A percentile compares a stretch with the other conserved stretches of the same genome.
Conservation (phyloP, 2,888 invertebrate genomes). For the Leptogaster cylindrica region DNA sequence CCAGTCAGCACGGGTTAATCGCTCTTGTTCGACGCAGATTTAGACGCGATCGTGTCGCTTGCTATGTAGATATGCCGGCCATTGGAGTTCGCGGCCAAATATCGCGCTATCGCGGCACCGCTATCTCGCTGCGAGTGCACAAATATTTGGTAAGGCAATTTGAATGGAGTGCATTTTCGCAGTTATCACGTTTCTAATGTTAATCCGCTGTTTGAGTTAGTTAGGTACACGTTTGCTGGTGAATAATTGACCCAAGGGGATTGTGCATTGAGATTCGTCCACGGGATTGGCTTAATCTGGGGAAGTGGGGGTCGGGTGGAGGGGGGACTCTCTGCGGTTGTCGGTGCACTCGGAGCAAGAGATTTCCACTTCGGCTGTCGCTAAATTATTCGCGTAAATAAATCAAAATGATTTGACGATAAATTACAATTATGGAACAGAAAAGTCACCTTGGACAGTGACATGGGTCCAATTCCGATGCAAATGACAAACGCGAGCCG, state of each 20-base stretch:
- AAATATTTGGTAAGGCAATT: constrained; percentile 26
- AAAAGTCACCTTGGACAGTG: constrained; percentile 27
- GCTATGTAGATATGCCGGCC: not conserved
- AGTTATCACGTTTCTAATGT: constrained; percentile 36
- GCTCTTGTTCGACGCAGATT: not conserved
- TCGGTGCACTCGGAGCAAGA: not conserved
- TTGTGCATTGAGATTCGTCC: not conserved
- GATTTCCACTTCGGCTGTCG: constrained; percentile 7
- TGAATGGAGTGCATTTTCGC: constrained; percentile 18
- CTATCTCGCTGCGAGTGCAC: not conserved
- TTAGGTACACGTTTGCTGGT: not conserved
- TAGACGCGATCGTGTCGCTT: constrained; percentile 19
- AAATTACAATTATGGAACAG: constrained; percentile 31
- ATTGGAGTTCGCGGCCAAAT: constrained; percentile 2
- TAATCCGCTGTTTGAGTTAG: constrained; percentile 22
- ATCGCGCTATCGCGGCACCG: not conserved
- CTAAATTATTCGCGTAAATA: constrained; percentile 28
- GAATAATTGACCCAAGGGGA: constrained; percentile 7
- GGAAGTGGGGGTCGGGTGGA: not conserved
- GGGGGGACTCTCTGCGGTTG: not conserved
- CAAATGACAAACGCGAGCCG: constrained; percentile 9
- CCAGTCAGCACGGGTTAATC: constrained; percentile 10
- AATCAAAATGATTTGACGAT: constrained; percentile 36
- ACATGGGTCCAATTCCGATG: constrained; percentile 22
- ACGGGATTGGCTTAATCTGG: not conserved